Conservation (phyloP, 2,797 vertebrate species). For the Nothura maculosa region DNA sequence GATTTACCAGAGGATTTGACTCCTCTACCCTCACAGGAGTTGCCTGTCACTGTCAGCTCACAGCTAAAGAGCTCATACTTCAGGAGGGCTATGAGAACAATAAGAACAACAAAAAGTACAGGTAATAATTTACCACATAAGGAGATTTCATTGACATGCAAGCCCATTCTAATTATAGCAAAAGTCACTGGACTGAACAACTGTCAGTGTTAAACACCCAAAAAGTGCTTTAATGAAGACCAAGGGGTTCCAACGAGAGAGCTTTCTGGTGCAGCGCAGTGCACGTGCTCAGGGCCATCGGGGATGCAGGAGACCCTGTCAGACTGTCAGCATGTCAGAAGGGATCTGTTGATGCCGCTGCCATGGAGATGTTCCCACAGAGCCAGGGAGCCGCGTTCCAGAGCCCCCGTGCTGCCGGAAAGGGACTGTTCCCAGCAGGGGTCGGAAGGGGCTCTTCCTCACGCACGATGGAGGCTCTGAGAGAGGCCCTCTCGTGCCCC, state of each 20-base stretch:
- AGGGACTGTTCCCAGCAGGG: background rate
- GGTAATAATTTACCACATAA: background rate
- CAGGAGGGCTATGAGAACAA: background rate
- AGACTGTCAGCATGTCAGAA: background rate
- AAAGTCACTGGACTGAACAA: background rate
- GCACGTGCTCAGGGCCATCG: background rate
- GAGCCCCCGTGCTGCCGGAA: background rate
- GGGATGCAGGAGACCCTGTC: background rate
- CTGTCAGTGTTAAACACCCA: background rate
- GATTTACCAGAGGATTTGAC: background rate
- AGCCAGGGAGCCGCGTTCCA: background rate
- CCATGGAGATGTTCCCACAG: background rate
- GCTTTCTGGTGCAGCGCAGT: too few relatives aligned
- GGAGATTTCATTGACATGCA: background rate
- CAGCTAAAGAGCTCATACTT: background rate
- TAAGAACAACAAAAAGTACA: background rate
- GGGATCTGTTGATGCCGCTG: background rate
- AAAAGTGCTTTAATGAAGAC: background rate
- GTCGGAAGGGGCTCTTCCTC: background rate
- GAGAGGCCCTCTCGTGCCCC: constrained; percentile 8
- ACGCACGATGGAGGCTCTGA: background rate
- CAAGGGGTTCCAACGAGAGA: background rate
- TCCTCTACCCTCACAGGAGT: background rate
- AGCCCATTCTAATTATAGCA: background rate
- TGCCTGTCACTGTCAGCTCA: background rate